Evolutionary conservation across 2,888 invertebrate species (phyloP).

Genomic region (Pseudoips prasinana): DNA sequence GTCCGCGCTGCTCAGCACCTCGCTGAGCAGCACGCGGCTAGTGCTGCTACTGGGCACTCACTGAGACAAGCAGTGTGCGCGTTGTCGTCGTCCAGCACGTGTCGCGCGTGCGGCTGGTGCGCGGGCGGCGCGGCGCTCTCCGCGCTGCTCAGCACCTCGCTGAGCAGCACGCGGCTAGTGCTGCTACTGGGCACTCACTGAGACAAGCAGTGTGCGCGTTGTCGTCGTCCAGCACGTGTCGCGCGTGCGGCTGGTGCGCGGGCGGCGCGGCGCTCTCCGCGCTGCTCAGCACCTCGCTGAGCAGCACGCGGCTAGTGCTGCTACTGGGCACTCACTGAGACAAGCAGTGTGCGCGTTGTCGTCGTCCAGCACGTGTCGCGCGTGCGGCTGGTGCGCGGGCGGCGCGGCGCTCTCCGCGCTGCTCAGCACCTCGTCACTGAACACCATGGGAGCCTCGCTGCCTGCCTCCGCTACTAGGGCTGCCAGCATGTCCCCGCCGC

Average conservation of each 20-base stretch:
- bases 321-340: constrained; percentile 87
- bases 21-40: too few relatives aligned
- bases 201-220: constrained; percentile 97
- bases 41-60: too few relatives aligned
- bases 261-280: constrained; percentile 61
- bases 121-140: too few relatives aligned
- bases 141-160: not conserved
- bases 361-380: constrained; percentile 91
- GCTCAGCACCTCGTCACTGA: constrained; percentile 94
- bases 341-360: constrained; percentile 97
- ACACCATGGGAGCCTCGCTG: constrained; percentile 96
- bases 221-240: constrained; percentile 93
- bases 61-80: constrained; percentile 97
- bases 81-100: constrained; percentile 93
- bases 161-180: too few relatives aligned
- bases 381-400: constrained; percentile 78
- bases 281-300: constrained; percentile 92
- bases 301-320: constrained; percentile 97
- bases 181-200: too few relatives aligned
- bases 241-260: too few relatives aligned
- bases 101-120: constrained; percentile 90
- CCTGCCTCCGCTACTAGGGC: constrained; percentile 95
- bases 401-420: constrained; percentile 81
- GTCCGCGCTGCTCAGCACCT: not conserved
- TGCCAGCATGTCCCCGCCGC: constrained; percentile 86